Percentiles rank a stretch among this genome's conserved stretches.
Conservation (phyloP, 2,113 vertebrate species). For the Cygnus buccinator region DNA sequence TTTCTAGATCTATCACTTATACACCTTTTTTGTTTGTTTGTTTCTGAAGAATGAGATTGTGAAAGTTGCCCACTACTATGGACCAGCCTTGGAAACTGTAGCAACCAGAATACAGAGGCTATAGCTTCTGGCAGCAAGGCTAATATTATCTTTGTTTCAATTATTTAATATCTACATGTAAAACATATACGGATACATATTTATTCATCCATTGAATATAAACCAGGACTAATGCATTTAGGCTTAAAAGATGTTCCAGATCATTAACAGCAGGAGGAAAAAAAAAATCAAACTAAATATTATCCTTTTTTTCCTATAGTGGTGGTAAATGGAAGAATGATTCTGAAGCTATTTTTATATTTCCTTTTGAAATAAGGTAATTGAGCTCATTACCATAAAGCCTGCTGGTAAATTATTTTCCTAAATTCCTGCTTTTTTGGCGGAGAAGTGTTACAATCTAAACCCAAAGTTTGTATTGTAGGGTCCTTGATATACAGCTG, state of each 20-base stretch:
- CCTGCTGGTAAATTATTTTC: constrained; percentile 32
- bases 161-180: background rate
- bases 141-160: constrained; percentile 4
- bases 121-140: background rate
- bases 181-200: constrained; percentile 18
- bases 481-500: background rate
- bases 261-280: background rate
- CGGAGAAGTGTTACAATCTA: background rate
- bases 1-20: background rate
- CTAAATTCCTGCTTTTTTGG: background rate
- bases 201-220: background rate
- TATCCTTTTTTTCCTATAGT: background rate
- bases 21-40: background rate
- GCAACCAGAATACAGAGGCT: background rate
- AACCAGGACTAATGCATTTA: background rate
- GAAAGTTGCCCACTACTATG: background rate
- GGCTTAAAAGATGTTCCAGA: constrained; percentile 6
- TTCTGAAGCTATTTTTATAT: constrained; percentile 48
- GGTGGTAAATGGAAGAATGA: constrained; percentile 6
- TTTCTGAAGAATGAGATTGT: background rate
- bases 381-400: constrained; percentile 58
- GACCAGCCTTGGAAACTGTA: background rate
- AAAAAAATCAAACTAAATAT: background rate
- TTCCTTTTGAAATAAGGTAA: constrained; percentile 61
- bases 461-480: background rate